Conservation (phyloP, 2,888 invertebrate genomes). For the Agriotes lineatus region DNA sequence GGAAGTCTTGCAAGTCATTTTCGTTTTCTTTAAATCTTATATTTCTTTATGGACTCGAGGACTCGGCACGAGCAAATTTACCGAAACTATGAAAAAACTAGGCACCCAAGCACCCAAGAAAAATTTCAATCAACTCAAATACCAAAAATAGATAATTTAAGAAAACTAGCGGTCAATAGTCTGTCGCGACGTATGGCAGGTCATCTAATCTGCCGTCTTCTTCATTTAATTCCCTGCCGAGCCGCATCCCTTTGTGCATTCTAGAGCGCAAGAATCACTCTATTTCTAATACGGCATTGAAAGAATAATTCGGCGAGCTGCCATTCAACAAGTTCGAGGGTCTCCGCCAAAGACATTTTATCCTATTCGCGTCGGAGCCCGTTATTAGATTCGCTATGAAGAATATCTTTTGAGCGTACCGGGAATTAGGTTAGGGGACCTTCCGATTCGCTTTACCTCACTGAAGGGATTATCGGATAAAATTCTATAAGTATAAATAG, state of each 20-base stretch:
- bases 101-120: too few species aligned
- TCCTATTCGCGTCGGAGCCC: constrained; percentile 43
- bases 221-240: background rate
- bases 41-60: too few species aligned
- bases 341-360: constrained; percentile 47
- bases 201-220: too few species aligned
- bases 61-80: too few species aligned
- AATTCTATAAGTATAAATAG: constrained; percentile 45
- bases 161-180: too few species aligned
- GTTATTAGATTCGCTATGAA: constrained; percentile 49
- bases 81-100: too few species aligned
- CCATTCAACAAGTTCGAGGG: constrained; percentile 50
- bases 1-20: too few species aligned
- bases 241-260: background rate
- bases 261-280: background rate
- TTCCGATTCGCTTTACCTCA: constrained; percentile 40
- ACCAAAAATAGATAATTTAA: too few species aligned
- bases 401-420: constrained; percentile 49
- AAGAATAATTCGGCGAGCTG: constrained; percentile 34
- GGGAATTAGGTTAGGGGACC: constrained; percentile 49
- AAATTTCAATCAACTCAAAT: too few species aligned
- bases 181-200: too few species aligned
- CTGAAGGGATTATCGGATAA: constrained; percentile 46
- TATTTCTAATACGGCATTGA: background rate
- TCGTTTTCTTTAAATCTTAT: too few species aligned